These are phyloP conservation scores for Heliocidaris erythrogramma DNA, from an alignment of 35 echinoderm and acorn worm species.

Conservation along the genomic window DNA sequence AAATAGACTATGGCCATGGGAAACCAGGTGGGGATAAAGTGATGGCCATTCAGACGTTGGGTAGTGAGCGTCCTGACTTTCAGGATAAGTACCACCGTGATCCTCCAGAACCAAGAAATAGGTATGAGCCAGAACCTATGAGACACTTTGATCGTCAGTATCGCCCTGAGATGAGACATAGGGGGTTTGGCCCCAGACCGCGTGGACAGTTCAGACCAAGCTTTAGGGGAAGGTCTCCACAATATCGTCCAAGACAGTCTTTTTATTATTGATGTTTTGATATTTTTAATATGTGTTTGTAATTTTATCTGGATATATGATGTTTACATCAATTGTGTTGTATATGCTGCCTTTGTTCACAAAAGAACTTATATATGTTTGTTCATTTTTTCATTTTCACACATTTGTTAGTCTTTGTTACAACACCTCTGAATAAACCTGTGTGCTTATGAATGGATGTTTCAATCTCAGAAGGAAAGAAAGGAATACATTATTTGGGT, in stretches of 20 bases:
- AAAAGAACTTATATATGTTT: not conserved
- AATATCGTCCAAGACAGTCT: constrained; percentile 21
- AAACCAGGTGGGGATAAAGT: not conserved
- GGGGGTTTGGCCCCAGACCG: not conserved
- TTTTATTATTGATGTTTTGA: constrained; percentile 22
- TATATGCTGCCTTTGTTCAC: not conserved
- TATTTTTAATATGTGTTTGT: not conserved
- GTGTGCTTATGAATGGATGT: not conserved
- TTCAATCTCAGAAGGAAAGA: too few relatives aligned
- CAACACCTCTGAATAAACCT: not conserved
- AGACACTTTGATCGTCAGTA: not conserved
- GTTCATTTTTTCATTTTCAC: not conserved
- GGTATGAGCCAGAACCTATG: not conserved
- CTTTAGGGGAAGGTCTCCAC: not conserved
- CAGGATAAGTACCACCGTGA: constrained; percentile 44
- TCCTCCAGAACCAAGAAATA: not conserved
- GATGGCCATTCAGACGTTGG: constrained; percentile 51
- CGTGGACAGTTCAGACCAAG: constrained; percentile 18
- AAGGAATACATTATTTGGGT: too few relatives aligned
- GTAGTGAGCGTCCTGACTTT: constrained; percentile 35
- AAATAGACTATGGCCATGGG: constrained; percentile 36
- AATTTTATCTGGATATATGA: not conserved
- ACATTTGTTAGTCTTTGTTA: not conserved
- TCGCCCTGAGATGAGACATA: constrained; percentile 3
- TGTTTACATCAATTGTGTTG: not conserved